A percentile compares a stretch with the other conserved stretches of the same genome.
Conservation (phyloP, 2,888 invertebrate genomes). For the Autographa gamma region DNA sequence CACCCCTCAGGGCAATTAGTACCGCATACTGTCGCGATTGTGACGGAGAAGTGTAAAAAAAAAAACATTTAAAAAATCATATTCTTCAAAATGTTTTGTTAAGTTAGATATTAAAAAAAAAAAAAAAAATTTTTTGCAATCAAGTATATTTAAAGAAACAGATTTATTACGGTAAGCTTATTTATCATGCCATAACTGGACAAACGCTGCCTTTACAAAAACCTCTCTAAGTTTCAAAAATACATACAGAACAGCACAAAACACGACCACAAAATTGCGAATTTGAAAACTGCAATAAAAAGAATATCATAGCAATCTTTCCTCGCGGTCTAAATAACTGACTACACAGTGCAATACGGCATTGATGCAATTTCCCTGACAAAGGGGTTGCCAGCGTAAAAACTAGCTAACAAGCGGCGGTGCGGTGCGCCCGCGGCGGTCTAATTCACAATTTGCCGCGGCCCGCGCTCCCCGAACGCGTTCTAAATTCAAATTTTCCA, state of each 20-base stretch:
- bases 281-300: slow-evolving; percentile 52
- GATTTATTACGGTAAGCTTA: too few species aligned
- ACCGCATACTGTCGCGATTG: slow-evolving; percentile 13
- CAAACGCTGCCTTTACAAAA: not conserved
- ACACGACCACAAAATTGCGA: slow-evolving; percentile 31
- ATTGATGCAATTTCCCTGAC: slow-evolving; percentile 82
- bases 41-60: not conserved
- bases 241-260: slow-evolving; percentile 14
- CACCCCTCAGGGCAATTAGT: slow-evolving; percentile 55
- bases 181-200: too few species aligned
- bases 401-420: slow-evolving; percentile 85
- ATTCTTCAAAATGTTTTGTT: too few species aligned
- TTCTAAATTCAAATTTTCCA: slow-evolving; percentile 84
- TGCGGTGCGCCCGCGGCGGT: slow-evolving; percentile 78
- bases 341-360: slow-evolving; percentile 66
- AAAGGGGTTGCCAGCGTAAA: slow-evolving; percentile 84
- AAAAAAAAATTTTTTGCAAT: too few species aligned
- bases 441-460: slow-evolving; percentile 85
- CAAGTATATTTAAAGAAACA: too few species aligned
- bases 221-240: not conserved
- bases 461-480: slow-evolving; percentile 77
- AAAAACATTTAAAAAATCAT: too few species aligned
- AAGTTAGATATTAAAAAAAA: too few species aligned
- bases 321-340: slow-evolving; percentile 70
- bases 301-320: slow-evolving; percentile 64